A percentile compares a stretch with the other conserved stretches of the same genome.
Conservation (phyloP, 2,888 invertebrate genomes). For the Luperina nickerlii region DNA sequence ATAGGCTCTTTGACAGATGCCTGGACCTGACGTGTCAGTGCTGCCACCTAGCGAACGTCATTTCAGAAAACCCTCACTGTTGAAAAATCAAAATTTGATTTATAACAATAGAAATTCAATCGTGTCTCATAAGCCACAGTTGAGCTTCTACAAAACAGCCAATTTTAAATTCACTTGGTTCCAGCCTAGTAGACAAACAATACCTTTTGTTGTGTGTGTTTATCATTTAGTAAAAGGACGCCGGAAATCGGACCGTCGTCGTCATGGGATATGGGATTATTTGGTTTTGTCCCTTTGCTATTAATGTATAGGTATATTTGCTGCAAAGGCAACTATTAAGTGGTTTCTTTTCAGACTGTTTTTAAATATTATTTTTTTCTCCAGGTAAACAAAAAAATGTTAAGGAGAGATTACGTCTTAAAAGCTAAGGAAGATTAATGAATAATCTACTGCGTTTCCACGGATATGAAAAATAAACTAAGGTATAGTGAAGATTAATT, state of each 20-base stretch:
- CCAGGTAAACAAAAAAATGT: background rate
- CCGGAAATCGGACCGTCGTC: background rate
- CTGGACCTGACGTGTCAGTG: too few species aligned
- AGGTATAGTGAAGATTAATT: background rate
- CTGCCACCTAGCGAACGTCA: too few species aligned
- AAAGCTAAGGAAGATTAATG: background rate
- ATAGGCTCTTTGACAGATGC: too few species aligned
- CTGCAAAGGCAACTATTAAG: background rate
- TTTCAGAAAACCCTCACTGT: too few species aligned
- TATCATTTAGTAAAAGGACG: slow-evolving; percentile 10
- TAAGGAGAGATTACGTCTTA: background rate
- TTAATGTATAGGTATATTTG: background rate
- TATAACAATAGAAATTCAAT: too few species aligned
- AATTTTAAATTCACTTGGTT: background rate
- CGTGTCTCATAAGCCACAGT: too few species aligned
- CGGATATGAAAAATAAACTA: background rate
- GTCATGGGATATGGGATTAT: too few species aligned
- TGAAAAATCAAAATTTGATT: too few species aligned
- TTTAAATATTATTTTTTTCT: background rate
- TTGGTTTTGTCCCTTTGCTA: slow-evolving; percentile 2
- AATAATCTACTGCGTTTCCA: background rate
- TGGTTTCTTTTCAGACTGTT: background rate
- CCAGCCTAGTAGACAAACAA: background rate
- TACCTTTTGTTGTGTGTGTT: background rate
- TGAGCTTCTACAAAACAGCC: too few species aligned